Conservation (phyloP, 2,888 invertebrate genomes). For the Volucella inflata region DNA sequence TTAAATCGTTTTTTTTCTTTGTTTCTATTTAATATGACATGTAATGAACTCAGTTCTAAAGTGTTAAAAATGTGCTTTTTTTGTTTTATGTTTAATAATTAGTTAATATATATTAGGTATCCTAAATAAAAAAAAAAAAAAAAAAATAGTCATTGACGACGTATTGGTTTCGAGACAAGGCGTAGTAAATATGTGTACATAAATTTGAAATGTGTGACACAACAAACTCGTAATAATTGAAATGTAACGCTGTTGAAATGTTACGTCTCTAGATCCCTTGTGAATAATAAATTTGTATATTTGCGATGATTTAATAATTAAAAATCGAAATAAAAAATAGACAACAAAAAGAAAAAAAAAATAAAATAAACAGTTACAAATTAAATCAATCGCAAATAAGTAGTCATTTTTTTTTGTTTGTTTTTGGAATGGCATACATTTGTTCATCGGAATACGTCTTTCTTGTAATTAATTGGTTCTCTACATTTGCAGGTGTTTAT, state of each 20-base stretch:
- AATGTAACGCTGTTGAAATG: not conserved
- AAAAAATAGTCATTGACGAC: slow-evolving; percentile 47
- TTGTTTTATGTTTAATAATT: slow-evolving; percentile 35
- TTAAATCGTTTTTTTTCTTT: no score
- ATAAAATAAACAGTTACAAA: slow-evolving; percentile 48
- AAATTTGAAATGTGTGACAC: slow-evolving; percentile 4
- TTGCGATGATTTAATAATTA: slow-evolving; percentile 60
- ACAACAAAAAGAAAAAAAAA: slow-evolving; percentile 59
- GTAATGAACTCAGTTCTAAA: not conserved
- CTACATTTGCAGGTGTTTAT: slow-evolving; percentile 19
- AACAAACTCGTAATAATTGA: slow-evolving; percentile 22
- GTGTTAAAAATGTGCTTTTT: slow-evolving; percentile 12
- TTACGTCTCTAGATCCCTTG: not conserved
- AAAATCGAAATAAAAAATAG: slow-evolving; percentile 58
- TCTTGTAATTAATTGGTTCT: slow-evolving; percentile 3
- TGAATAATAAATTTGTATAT: slow-evolving; percentile 43
- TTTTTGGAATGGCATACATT: slow-evolving; percentile 54
- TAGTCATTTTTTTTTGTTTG: not conserved
- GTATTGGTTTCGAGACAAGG: slow-evolving; percentile 57
- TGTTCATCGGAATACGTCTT: slow-evolving; percentile 28
- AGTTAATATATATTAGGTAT: slow-evolving; percentile 56
- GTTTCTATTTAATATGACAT: no score
- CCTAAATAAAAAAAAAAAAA: slow-evolving; percentile 34
- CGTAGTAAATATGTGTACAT: slow-evolving; percentile 19
- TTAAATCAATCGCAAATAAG: slow-evolving; percentile 65